Evolutionary conservation across 1,140 invertebrate genomes (phyloP).

Genomic region (Macrobrachium nipponense): DNA sequence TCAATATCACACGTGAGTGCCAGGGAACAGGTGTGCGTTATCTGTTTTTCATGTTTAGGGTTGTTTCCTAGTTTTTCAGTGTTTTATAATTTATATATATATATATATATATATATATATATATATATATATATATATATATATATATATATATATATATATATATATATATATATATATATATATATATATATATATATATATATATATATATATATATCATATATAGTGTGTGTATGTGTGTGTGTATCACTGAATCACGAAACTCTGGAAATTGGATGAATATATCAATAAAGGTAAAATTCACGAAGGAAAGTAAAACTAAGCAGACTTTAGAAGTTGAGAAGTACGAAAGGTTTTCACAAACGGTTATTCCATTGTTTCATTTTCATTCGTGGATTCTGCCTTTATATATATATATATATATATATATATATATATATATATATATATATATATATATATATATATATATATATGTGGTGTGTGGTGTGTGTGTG

Average conservation of each 20-base stretch:
- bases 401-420: neutral
- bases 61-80: no score
- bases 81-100: neutral
- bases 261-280: no score
- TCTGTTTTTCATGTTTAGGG: neutral
- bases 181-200: slow-evolving; percentile 2
- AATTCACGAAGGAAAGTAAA: no score
- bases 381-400: no score
- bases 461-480: neutral
- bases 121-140: neutral
- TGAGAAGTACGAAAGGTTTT: no score
- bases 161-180: neutral
- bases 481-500: neutral
- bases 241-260: no score
- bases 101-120: neutral
- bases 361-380: no score
- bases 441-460: neutral
- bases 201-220: neutral
- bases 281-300: no score
- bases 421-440: slow-evolving; percentile 14
- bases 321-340: no score
- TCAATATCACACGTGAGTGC: no score
- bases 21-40: no score
- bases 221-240: neutral
- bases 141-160: slow-evolving; percentile 20